Conservation (phyloP, 2,888 invertebrate species). For the Pecten maximus region DNA sequence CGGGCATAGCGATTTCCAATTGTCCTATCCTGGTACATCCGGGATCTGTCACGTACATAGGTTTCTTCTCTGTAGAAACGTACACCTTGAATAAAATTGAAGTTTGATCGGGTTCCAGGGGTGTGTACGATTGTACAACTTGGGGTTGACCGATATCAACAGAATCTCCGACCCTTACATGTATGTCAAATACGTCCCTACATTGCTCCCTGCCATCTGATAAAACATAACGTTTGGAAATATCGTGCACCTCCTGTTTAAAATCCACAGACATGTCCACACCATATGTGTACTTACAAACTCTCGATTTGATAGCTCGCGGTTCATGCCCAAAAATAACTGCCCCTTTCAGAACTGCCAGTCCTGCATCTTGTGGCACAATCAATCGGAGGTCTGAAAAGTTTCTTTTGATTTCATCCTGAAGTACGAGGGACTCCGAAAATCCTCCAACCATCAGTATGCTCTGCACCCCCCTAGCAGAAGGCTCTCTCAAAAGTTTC, state of each 20-base stretch:
- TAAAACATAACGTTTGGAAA: constrained; percentile 36
- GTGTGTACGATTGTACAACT: background rate
- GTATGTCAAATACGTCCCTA: constrained; percentile 42
- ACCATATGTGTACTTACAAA: constrained; percentile 63
- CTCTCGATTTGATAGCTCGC: constrained; percentile 52
- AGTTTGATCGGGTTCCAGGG: background rate
- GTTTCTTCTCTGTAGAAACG: constrained; percentile 26
- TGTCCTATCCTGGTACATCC: constrained; percentile 38
- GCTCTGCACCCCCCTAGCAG: constrained; percentile 50
- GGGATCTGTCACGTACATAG: constrained; percentile 38
- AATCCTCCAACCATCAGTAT: constrained; percentile 64
- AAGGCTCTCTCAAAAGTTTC: constrained; percentile 51
- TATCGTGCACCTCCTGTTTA: constrained; percentile 52
- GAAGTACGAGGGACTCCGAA: constrained; percentile 59
- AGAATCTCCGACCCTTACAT: constrained; percentile 42
- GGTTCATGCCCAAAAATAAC: constrained; percentile 61
- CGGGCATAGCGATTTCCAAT: constrained; percentile 35
- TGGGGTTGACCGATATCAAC: constrained; percentile 38
- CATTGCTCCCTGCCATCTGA: background rate
- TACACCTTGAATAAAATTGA: background rate
- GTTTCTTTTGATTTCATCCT: constrained; percentile 52
- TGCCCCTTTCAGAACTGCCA: constrained; percentile 61
- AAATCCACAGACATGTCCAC: constrained; percentile 55
- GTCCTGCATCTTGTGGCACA: constrained; percentile 59
- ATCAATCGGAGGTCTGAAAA: constrained; percentile 54